A percentile compares a stretch with the other conserved stretches of the same genome.
Conservation (phyloP, 1,140 invertebrate genomes). For the Rhagoletis zephyria region DNA sequence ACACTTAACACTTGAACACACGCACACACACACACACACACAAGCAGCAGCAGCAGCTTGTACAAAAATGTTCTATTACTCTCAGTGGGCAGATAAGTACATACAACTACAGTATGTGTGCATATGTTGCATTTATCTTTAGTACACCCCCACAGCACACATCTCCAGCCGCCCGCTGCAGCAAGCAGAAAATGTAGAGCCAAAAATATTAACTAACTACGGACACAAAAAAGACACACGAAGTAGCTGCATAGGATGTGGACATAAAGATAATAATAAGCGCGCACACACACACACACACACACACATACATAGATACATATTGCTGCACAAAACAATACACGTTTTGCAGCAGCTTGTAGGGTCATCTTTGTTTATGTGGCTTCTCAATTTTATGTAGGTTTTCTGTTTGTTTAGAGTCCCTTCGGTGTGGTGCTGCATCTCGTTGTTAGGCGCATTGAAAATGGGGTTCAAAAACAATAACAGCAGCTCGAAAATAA, state of each 20-base stretch:
- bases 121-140: slow-evolving; percentile 15
- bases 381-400: not conserved
- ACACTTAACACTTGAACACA: slow-evolving; percentile 33
- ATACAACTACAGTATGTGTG: not conserved
- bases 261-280: not conserved
- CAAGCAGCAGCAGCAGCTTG: not conserved
- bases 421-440: not conserved
- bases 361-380: slow-evolving; percentile 26
- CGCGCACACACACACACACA: not conserved
- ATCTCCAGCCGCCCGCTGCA: not conserved
- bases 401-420: not conserved
- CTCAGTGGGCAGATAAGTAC: slow-evolving; percentile 1
- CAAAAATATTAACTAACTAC: slow-evolving; percentile 17
- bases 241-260: not conserved
- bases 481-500: not conserved
- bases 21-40: not conserved
- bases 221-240: not conserved
- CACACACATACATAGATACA: not conserved
- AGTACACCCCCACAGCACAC: not conserved
- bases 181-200: not conserved
- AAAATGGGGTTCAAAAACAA: slow-evolving; percentile 6
- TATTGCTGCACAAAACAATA: not conserved
- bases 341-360: too few relatives aligned
- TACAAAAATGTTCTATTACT: not conserved
- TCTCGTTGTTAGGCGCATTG: not conserved